Percentiles rank a stretch among this genome's conserved stretches.
phyloP scores from a whole-genome alignment of 2,888 invertebrate species.

The Thereva nobilitata region DNA sequence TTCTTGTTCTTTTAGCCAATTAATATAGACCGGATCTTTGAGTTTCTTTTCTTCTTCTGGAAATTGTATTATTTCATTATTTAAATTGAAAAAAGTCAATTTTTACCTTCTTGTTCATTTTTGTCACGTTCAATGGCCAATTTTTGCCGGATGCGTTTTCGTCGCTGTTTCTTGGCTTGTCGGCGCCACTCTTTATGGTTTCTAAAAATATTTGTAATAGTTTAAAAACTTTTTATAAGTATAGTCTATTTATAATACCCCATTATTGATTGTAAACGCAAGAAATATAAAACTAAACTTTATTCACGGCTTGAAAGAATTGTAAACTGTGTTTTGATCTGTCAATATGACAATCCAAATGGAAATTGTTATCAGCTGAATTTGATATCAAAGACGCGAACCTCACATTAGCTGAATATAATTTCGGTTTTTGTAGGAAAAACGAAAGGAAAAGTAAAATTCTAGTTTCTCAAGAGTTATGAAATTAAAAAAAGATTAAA shows the following conservation, averaged over 20 bases:
- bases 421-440: no score
- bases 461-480: no score
- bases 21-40: constrained; percentile 60
- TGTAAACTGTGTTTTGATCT: no score
- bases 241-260: not conserved
- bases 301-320: constrained; percentile 12
- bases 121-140: constrained; percentile 65
- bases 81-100: not conserved
- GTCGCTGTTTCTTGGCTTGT: constrained; percentile 71
- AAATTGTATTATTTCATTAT: not conserved
- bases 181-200: constrained; percentile 68
- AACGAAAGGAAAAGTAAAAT: no score
- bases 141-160: constrained; percentile 67
- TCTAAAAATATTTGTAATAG: constrained; percentile 7
- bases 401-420: no score
- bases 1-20: constrained; percentile 62
- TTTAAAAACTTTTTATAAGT: not conserved
- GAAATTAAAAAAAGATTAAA: no score
- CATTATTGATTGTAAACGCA: not conserved
- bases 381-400: no score
- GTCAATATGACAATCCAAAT: no score
- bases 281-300: not conserved
- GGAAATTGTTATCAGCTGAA: no score
- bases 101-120: constrained; percentile 54
- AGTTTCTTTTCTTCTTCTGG: constrained; percentile 10